Percentiles rank a stretch among this genome's conserved stretches.
phyloP scores from a whole-genome alignment of 2,888 invertebrate genomes.

The Suillia variegata region DNA sequence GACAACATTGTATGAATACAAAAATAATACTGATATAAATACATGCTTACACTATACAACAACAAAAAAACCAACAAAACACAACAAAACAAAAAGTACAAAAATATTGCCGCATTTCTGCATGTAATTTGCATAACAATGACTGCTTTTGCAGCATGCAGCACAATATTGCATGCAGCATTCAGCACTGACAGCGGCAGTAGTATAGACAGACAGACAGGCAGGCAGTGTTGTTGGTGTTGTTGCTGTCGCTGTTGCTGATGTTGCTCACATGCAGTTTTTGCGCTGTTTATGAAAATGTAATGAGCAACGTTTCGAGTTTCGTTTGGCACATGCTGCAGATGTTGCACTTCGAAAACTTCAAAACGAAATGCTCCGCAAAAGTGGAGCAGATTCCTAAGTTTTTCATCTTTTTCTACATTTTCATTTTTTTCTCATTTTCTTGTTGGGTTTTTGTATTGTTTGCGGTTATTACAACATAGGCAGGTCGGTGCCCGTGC shows the following conservation, averaged over 20 bases:
- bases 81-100: not conserved
- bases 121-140: slow-evolving; percentile 2
- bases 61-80: not conserved
- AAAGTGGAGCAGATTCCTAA: not conserved
- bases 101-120: not conserved
- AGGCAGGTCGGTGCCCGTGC: too few relatives aligned
- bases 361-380: too few relatives aligned
- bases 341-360: slow-evolving; percentile 1
- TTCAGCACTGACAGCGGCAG: not conserved
- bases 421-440: too few relatives aligned
- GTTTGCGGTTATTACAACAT: too few relatives aligned
- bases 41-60: not conserved
- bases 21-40: not conserved
- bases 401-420: too few relatives aligned
- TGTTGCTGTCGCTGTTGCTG: too few relatives aligned
- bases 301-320: slow-evolving; percentile 3
- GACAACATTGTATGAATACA: too few relatives aligned
- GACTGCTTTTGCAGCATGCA: not conserved
- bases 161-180: slow-evolving; percentile 1
- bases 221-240: too few relatives aligned
- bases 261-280: not conserved
- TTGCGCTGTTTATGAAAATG: not conserved
- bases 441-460: too few relatives aligned
- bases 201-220: too few relatives aligned
- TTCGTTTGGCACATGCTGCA: too few relatives aligned